Conservation (phyloP, 2,113 vertebrate genomes). For the Jacana jacana region DNA sequence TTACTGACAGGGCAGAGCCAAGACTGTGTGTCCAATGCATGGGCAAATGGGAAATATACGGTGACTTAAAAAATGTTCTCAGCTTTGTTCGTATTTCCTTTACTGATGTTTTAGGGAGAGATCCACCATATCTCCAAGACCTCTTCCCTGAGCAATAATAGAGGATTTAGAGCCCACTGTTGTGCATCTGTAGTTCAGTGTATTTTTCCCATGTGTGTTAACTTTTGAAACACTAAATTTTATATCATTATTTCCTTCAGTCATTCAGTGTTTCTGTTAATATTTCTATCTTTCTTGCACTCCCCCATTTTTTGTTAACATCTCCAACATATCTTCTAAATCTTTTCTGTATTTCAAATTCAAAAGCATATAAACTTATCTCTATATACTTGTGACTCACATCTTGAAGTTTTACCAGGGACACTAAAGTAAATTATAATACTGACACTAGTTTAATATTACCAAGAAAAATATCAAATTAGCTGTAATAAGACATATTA, state of each 20-base stretch:
- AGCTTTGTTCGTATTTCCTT: background rate
- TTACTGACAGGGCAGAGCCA: background rate
- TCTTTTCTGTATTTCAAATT: background rate
- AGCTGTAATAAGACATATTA: background rate
- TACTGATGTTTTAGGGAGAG: background rate
- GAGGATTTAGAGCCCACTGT: background rate
- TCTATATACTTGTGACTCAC: background rate
- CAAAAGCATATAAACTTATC: background rate
- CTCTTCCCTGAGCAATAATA: background rate
- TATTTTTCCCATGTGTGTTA: background rate
- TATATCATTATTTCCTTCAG: background rate
- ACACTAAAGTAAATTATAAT: background rate
- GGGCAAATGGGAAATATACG: background rate
- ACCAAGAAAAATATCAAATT: slow-evolving; percentile 20
- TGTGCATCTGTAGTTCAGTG: background rate
- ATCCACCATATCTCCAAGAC: background rate
- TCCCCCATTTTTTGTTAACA: background rate
- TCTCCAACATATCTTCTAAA: background rate
- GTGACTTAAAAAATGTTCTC: background rate
- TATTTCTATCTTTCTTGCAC: background rate
- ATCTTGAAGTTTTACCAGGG: background rate
- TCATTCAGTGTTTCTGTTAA: background rate
- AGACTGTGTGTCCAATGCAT: background rate
- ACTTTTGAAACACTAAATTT: background rate
- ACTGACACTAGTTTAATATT: background rate